Conservation (phyloP, 2,113 vertebrate genomes). For the Aplodontia rufa region DNA sequence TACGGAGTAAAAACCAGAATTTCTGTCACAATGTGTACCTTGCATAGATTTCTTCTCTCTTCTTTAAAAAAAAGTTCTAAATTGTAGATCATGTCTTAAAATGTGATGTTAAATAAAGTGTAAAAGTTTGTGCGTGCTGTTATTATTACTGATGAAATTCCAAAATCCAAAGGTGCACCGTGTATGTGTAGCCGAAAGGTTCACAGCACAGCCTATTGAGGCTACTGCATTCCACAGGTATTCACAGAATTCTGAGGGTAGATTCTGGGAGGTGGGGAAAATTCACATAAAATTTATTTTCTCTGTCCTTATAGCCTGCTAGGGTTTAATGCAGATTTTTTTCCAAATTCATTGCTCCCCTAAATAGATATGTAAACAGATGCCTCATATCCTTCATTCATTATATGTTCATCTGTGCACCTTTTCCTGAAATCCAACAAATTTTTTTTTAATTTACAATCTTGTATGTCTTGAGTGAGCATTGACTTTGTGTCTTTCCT, state of each 20-base stretch:
- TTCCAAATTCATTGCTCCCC: background rate
- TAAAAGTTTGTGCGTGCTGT: background rate
- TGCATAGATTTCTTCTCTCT: background rate
- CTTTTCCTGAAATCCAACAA: slow-evolving; percentile 37
- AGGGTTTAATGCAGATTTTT: background rate
- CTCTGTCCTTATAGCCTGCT: background rate
- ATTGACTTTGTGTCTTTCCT: slow-evolving; percentile 75
- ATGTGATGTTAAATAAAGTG: background rate
- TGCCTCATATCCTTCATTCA: background rate
- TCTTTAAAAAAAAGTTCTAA: background rate
- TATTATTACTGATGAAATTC: slow-evolving; percentile 21
- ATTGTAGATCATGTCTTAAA: background rate
- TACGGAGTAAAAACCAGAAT: slow-evolving; percentile 11
- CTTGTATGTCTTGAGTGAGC: slow-evolving; percentile 62
- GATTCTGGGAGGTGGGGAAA: background rate
- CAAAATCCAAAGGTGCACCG: background rate
- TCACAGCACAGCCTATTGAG: background rate
- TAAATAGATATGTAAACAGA: slow-evolving; percentile 48
- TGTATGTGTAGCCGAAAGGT: background rate
- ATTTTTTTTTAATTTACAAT: slow-evolving; percentile 48
- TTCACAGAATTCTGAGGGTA: background rate
- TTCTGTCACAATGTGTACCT: background rate
- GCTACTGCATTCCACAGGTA: background rate
- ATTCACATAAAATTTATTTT: slow-evolving; percentile 32
- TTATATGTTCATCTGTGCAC: slow-evolving; percentile 2